Evolutionary conservation across 2,113 vertebrate species (phyloP).

Genomic region (Zosterops japonicus): DNA sequence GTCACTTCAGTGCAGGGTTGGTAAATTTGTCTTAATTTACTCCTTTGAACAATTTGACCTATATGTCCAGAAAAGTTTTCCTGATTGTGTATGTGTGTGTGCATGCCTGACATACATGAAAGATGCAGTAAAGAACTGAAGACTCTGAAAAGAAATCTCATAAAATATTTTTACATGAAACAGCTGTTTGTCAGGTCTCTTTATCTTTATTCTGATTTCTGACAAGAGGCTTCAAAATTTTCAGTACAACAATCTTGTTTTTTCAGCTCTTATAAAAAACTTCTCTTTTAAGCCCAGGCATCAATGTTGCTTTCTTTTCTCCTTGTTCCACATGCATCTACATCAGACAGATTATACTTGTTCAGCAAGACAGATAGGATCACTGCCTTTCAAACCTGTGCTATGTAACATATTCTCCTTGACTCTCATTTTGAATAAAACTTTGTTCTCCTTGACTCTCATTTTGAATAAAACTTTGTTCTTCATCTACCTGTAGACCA

Average conservation of each 20-base stretch:
- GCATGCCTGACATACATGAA: background rate
- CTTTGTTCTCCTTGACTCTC: background rate
- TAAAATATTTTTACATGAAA: background rate
- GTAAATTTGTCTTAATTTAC: background rate
- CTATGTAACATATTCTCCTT: background rate
- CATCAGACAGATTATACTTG: background rate
- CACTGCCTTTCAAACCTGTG: conserved; percentile 20
- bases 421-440: conserved; percentile 11
- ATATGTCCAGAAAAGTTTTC: background rate
- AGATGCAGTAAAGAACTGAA: background rate
- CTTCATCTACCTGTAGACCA: background rate
- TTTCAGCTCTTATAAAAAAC: background rate
- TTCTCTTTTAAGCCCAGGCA: background rate
- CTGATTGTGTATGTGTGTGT: background rate
- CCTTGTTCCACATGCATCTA: background rate
- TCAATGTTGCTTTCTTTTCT: background rate
- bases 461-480: conserved; percentile 26
- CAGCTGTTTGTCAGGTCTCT: background rate
- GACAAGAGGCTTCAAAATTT: background rate
- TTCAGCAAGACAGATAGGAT: background rate
- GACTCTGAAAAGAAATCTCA: background rate
- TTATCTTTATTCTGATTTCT: background rate
- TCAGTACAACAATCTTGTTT: background rate
- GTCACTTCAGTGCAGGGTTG: background rate
- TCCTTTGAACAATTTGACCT: background rate